Conservation (phyloP, 2,113 vertebrate species). For the Columba janthina region DNA sequence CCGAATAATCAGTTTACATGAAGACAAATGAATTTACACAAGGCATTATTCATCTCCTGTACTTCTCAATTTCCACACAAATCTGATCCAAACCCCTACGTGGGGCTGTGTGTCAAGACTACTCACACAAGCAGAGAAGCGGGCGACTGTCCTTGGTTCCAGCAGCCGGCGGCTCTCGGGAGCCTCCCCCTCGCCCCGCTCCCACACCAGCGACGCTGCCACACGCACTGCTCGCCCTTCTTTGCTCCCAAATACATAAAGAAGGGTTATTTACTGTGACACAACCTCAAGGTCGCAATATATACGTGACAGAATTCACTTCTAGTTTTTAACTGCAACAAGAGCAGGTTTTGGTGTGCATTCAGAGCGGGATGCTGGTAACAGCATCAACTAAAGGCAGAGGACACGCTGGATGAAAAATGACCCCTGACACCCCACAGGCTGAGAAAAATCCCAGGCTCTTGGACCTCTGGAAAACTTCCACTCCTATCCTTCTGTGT, state of each 20-base stretch:
- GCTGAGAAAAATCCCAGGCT: background rate
- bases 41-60: background rate
- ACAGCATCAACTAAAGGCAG: background rate
- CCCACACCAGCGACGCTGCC: background rate
- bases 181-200: background rate
- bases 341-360: background rate
- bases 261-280: background rate
- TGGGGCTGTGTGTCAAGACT: background rate
- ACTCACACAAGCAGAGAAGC: background rate
- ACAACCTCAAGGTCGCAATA: background rate
- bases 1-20: accelerated
- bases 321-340: background rate
- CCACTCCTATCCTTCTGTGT: background rate
- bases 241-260: background rate
- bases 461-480: background rate
- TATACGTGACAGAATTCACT: background rate
- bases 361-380: background rate
- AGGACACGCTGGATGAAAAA: background rate
- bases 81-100: background rate
- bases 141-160: background rate
- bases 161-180: accelerated
- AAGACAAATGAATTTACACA: background rate
- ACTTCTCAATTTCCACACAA: background rate
- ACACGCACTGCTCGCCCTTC: accelerated
- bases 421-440: accelerated